These are phyloP conservation scores for Polymixis lichenea DNA, from an alignment of 2,888 invertebrate species.

Conservation along the genomic window DNA sequence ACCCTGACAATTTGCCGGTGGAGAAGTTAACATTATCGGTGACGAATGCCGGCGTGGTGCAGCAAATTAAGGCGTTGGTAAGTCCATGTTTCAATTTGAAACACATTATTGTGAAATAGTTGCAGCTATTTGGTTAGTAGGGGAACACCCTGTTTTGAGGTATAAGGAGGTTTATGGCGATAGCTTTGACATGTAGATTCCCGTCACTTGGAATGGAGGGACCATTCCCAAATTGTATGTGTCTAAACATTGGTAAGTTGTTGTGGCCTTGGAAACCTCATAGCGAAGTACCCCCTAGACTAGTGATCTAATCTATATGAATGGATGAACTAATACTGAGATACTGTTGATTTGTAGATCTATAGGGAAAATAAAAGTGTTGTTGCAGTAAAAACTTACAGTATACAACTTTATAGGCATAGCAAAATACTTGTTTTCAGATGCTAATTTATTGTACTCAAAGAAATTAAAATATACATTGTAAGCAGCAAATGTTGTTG, in stretches of 20 bases:
- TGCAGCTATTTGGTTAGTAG: constrained; percentile 2
- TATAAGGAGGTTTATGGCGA: neutral
- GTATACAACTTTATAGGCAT: neutral
- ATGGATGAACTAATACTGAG: neutral
- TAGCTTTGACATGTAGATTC: constrained; percentile 5
- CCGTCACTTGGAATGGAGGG: neutral
- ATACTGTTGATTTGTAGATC: neutral
- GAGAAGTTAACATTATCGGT: constrained; percentile 86
- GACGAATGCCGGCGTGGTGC: constrained; percentile 88
- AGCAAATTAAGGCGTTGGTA: constrained; percentile 92
- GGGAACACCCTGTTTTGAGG: constrained; percentile 39
- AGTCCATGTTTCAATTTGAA: constrained; percentile 66
- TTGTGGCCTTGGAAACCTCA: constrained; percentile 35
- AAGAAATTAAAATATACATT: neutral
- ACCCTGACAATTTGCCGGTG: constrained; percentile 90
- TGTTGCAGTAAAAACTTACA: neutral
- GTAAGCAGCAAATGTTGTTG: no score
- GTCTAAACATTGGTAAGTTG: neutral
- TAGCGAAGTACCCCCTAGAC: neutral
- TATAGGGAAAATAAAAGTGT: neutral
- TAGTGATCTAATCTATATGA: neutral
- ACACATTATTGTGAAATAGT: constrained; percentile 54
- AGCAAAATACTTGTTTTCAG: neutral
- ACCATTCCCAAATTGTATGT: constrained; percentile 18
- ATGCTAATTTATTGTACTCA: neutral